phyloP scores from a whole-genome alignment of 2,888 invertebrate species.

The Perithous albicinctus region DNA sequence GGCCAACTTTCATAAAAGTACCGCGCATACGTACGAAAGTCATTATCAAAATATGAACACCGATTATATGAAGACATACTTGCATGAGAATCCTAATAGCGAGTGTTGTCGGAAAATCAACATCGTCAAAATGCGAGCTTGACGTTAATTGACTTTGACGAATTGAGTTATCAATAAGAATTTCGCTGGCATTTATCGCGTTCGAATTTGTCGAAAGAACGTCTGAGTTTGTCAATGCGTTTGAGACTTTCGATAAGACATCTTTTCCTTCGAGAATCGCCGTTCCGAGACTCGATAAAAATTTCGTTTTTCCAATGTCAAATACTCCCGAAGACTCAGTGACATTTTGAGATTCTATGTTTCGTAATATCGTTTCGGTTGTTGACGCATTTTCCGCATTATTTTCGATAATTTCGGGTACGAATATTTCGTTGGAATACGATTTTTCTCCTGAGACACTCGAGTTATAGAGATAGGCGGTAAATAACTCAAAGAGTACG shows the following conservation, averaged over 20 bases:
- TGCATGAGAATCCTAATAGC: slow-evolving; percentile 92
- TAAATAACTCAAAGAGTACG: slow-evolving; percentile 93
- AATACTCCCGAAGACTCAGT: slow-evolving; percentile 4
- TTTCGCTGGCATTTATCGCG: slow-evolving; percentile 51
- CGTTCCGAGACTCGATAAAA: slow-evolving; percentile 66
- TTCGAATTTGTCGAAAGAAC: slow-evolving; percentile 71
- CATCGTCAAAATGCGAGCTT: slow-evolving; percentile 67
- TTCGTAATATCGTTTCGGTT: slow-evolving; percentile 45
- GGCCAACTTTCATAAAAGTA: slow-evolving; percentile 98
- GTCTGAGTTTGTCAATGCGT: slow-evolving; percentile 63
- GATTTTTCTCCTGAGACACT: slow-evolving; percentile 5
- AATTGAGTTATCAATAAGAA: neutral
- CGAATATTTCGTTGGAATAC: neutral
- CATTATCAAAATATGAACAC: slow-evolving; percentile 97
- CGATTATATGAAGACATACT: slow-evolving; percentile 95
- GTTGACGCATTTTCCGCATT: slow-evolving; percentile 14
- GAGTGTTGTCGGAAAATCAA: slow-evolving; percentile 83
- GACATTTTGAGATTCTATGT: slow-evolving; percentile 36
- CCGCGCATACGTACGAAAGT: slow-evolving; percentile 96
- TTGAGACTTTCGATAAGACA: slow-evolving; percentile 61
- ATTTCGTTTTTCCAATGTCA: slow-evolving; percentile 46
- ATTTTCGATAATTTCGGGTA: slow-evolving; percentile 48
- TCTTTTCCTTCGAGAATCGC: slow-evolving; percentile 59
- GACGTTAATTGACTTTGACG: slow-evolving; percentile 18
- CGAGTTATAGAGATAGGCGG: slow-evolving; percentile 81